Conservation (phyloP, 2,797 vertebrate species). For the Tauraco hartlaubi region DNA sequence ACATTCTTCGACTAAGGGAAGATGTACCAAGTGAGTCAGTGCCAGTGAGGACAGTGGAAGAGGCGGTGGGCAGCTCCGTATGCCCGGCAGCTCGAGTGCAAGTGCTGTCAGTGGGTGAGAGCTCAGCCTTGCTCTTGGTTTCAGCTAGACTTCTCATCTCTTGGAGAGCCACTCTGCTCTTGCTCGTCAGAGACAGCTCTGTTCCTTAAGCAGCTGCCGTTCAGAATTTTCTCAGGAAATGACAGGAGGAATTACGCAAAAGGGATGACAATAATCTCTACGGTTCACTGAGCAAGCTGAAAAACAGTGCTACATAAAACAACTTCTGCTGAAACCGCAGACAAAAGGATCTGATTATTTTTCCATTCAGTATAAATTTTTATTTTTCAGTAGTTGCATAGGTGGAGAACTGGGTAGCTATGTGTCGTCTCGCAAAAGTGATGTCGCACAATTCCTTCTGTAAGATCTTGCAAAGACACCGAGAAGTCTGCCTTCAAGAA, state of each 20-base stretch:
- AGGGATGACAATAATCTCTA: background rate
- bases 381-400: background rate
- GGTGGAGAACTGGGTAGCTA: background rate
- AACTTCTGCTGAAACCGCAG: background rate
- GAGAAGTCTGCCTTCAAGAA: background rate
- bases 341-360: background rate
- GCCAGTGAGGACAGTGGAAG: background rate
- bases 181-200: slow-evolving; percentile 4
- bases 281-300: background rate
- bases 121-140: slow-evolving; percentile 25
- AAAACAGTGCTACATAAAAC: background rate
- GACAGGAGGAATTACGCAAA: background rate
- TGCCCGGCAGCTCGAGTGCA: background rate
- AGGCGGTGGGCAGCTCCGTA: background rate
- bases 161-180: background rate
- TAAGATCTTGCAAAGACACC: background rate
- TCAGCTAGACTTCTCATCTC: slow-evolving; percentile 4
- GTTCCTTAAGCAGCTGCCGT: background rate
- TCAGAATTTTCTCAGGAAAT: background rate
- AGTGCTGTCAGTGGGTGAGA: background rate
- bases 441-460: background rate
- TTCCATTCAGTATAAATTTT: background rate
- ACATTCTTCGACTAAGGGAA: no score
- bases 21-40: fast-evolving
- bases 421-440: background rate